Evolutionary conservation across 2,113 vertebrate genomes (phyloP), one percentile per base, ranked within the genome.

Genomic region (Acanthochromis polyacanthus): DNA sequence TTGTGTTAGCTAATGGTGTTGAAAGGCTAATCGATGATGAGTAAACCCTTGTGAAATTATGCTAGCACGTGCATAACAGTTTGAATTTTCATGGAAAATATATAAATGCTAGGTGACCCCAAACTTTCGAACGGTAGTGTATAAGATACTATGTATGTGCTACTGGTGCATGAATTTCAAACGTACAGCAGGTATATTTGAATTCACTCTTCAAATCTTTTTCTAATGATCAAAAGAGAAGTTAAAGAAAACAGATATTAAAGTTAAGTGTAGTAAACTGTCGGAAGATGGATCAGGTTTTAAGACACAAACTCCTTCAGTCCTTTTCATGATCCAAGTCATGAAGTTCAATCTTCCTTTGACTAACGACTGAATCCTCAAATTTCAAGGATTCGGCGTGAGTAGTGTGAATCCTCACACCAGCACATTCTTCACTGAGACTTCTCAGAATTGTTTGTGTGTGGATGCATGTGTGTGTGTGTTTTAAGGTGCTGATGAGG

Each of bases 401-500:
- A 36, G 32, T 9, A 10, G 32, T 9, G 32, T 16, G 32, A 55
- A 46, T 73, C 78, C 38, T 55, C 46, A 53, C 65, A 62, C 20
- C 59, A 59, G 75, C 72, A 83, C 70, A 80, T 81, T 88, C 75
- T 73, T 52, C 22, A 48, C 32, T 46, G 2, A 6, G 15, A 62
- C 68, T 82, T 86, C 60, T 68, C 69, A 80, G 71, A 79, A 81
- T 16, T 22, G 56, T 36, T 45, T 66, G 82, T 65, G 65, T 68
- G 58, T 66, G 64, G 45, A 40, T 61, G 71, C 62, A 50, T 46
- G 63, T 60, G 71, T 38, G 52, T 51, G 78, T 50, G 52, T 56
- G 73, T 10, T 0, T n/a, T 52, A 62, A 78, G 63, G 25, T 81
- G 78, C 83, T 86, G 88, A 82, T 60, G 72, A 75, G 55, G 78